Percentiles rank a stretch among this genome's conserved stretches.
phyloP scores from a whole-genome alignment of 2,888 invertebrate genomes.

The Leucoma salicis region DNA sequence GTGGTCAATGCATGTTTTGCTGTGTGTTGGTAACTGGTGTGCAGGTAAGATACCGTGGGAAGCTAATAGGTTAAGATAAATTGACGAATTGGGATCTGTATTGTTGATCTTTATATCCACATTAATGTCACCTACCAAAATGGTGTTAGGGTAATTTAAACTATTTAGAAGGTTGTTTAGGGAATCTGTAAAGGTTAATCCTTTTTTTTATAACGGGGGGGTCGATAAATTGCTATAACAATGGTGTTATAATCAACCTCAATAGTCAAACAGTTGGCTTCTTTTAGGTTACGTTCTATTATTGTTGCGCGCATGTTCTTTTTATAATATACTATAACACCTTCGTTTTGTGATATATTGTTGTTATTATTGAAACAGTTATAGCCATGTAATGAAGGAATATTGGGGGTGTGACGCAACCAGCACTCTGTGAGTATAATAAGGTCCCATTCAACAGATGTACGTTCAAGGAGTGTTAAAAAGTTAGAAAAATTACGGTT shows the following conservation, averaged over 20 bases:
- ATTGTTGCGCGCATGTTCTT: background rate
- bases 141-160: background rate
- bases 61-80: background rate
- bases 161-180: background rate
- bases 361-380: background rate
- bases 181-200: background rate
- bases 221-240: conserved; percentile 1
- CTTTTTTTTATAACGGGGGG: background rate
- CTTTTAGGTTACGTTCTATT: background rate
- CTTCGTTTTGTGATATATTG: background rate
- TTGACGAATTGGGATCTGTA: background rate
- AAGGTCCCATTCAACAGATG: background rate
- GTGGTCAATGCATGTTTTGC: conserved; percentile 1
- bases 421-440: background rate
- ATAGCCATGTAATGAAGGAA: background rate
- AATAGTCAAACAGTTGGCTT: background rate
- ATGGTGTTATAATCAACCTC: background rate
- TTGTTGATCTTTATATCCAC: background rate
- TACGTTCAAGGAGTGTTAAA: background rate
- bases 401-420: background rate
- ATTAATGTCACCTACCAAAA: background rate
- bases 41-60: background rate
- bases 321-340: background rate
- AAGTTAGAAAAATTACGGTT: background rate
- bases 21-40: background rate